phyloP scores from a whole-genome alignment of 2,797 vertebrate species.

The Pantherophis alleghaniensis region DNA sequence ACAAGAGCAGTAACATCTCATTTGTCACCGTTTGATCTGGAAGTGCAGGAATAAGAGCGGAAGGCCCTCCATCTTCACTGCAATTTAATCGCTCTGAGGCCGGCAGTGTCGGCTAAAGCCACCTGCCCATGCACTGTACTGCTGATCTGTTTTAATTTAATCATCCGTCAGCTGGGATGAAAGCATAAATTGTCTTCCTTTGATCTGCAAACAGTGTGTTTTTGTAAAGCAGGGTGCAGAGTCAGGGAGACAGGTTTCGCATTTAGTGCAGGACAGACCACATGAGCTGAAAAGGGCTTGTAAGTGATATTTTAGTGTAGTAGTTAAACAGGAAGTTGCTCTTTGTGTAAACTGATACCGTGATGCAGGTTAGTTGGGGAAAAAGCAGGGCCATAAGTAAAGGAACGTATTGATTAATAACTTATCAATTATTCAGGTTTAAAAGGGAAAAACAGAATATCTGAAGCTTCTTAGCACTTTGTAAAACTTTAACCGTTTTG shows the following conservation, averaged over 20 bases:
- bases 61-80: slow-evolving; percentile 82
- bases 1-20: slow-evolving; percentile 88
- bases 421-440: slow-evolving; percentile 45
- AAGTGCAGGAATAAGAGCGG: slow-evolving; percentile 81
- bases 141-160: slow-evolving; percentile 90
- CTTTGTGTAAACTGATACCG: slow-evolving; percentile 21
- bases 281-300: slow-evolving; percentile 41
- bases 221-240: slow-evolving; percentile 65
- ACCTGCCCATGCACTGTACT: slow-evolving; percentile 83
- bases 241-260: slow-evolving; percentile 57
- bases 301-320: slow-evolving; percentile 54
- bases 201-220: slow-evolving; percentile 74
- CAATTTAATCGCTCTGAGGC: slow-evolving; percentile 82
- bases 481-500: slow-evolving; percentile 18
- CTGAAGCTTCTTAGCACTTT: slow-evolving; percentile 35
- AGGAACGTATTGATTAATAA: slow-evolving; percentile 42
- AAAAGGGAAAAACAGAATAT: slow-evolving; percentile 32
- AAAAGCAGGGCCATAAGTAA: background rate
- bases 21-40: slow-evolving; percentile 90
- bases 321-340: slow-evolving; percentile 33
- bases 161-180: slow-evolving; percentile 84
- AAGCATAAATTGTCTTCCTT: slow-evolving; percentile 80
- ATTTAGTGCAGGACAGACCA: slow-evolving; percentile 51
- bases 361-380: background rate
- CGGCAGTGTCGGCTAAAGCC: slow-evolving; percentile 76